Evolutionary conservation across 2,113 vertebrate species (phyloP).

Genomic region (Calyptomena viridis): DNA sequence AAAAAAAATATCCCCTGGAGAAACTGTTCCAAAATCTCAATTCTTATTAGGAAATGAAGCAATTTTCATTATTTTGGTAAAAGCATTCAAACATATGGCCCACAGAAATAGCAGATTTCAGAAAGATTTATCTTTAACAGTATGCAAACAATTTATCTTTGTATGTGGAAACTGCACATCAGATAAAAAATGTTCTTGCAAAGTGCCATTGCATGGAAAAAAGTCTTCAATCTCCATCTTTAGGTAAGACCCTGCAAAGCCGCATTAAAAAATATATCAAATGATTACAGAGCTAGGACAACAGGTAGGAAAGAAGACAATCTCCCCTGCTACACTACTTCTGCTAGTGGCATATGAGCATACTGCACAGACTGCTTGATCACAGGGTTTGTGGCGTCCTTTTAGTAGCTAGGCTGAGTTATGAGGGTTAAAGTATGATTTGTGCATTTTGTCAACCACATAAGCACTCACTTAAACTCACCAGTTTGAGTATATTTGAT

Average conservation of each 20-base stretch:
- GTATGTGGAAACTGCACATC: not conserved
- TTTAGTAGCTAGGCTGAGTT: not conserved
- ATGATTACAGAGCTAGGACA: not conserved
- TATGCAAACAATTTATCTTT: not conserved
- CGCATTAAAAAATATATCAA: not conserved
- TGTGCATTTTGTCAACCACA: not conserved
- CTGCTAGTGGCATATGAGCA: not conserved
- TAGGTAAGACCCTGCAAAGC: not conserved
- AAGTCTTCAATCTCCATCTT: not conserved
- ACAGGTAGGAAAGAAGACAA: rapidly evolving
- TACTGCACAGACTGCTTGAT: not conserved
- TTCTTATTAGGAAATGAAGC: not conserved
- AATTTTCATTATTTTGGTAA: not conserved
- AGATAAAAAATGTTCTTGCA: not conserved
- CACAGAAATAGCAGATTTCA: not conserved
- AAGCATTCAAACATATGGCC: not conserved
- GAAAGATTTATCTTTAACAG: not conserved
- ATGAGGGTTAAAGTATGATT: not conserved
- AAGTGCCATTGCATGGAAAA: not conserved
- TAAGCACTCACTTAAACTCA: not conserved
- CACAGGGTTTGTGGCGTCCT: not conserved
- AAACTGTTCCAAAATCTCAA: constrained; percentile 3
- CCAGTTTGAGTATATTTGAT: not conserved
- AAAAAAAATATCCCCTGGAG: not conserved
- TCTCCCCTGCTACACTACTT: rapidly evolving